Percentiles rank a stretch among this genome's conserved stretches.
These are phyloP conservation scores for Desmophyllum pertusum DNA, from an alignment of 92 coral and sea anemone genomes.

Conservation along the genomic window DNA sequence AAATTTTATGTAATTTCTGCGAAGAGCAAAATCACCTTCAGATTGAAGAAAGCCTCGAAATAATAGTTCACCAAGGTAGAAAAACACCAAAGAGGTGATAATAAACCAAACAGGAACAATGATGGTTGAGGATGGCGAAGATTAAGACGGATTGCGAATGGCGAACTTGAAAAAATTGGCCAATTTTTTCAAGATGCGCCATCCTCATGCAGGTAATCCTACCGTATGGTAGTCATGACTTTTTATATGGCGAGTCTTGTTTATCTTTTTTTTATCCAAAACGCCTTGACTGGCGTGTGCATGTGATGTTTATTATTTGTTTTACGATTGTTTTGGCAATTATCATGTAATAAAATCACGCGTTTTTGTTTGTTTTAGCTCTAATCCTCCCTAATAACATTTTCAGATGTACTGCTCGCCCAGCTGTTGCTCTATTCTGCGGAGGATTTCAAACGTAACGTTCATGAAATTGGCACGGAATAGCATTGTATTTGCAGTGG, in stretches of 20 bases:
- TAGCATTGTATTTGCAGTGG: not conserved
- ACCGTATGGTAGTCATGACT: no score
- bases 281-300: not conserved
- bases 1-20: no score
- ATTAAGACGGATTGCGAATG: no score
- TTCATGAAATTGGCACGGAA: not conserved
- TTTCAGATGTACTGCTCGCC: not conserved
- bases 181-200: no score
- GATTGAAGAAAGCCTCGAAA: no score
- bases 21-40: no score
- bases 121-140: no score
- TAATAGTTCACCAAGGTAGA: no score
- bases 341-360: not conserved
- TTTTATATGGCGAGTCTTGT: not conserved
- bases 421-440: not conserved
- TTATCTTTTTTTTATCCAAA: not conserved
- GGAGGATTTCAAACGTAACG: not conserved
- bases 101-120: no score
- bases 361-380: conserved; percentile 15
- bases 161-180: no score
- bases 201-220: no score
- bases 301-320: not conserved
- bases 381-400: not conserved
- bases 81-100: no score
- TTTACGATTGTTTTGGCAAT: not conserved